Base-by-base conservation (phyloP, 2,797 vertebrate genomes). In the Thalassophryne amazonica region DNA sequence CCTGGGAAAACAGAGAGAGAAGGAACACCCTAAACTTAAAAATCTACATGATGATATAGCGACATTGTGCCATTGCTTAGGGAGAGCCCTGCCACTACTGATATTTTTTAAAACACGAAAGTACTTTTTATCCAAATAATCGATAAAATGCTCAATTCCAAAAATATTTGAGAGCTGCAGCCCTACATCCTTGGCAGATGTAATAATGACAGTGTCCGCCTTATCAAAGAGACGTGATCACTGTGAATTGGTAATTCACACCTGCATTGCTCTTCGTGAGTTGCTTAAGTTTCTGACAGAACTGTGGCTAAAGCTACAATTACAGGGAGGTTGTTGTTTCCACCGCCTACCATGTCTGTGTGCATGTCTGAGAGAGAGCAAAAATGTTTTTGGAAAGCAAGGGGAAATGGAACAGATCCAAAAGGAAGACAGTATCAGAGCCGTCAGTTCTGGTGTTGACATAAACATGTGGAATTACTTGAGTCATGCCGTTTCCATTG, bases 401-500 rank as follows among this genome's bases (percentile, higher is more conserved):
- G 9, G 18, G 24, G 6, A 22, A 40, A 13, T 45, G 4, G 6
- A 42, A n/a, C 38, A 10, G 9, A 30, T 24, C 9, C 11, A 21
- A 39, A 34, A 24, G 22, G 38, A 18, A n/a, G n/a, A n/a, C n/a
- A n/a, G n/a, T 19, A 42, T 42, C 34, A 2, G 8, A 37, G 51
- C 12, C 30, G 24, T 52, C 46, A 37, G 51, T 13, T 37, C 19
- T 33, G 39, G 45, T 55, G 52, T 55, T 61, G 21, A 45, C 37
- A 10, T 31, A 39, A 60, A 43, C 32, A 27, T 51, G 48, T 59
- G 30, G 19, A 23, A 39, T 60, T 16, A 15, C 64, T 65, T 58
- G n/a, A 59, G 24, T 58, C 41, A 29, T 27, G 52, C 40, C 45
- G 36, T 33, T 62, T 40, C 67, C 36, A 63, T 45, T 32, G 55